A percentile compares a stretch with the other conserved stretches of the same genome.
Conservation (phyloP, 1,140 invertebrate species). For the Dryas iulia region DNA sequence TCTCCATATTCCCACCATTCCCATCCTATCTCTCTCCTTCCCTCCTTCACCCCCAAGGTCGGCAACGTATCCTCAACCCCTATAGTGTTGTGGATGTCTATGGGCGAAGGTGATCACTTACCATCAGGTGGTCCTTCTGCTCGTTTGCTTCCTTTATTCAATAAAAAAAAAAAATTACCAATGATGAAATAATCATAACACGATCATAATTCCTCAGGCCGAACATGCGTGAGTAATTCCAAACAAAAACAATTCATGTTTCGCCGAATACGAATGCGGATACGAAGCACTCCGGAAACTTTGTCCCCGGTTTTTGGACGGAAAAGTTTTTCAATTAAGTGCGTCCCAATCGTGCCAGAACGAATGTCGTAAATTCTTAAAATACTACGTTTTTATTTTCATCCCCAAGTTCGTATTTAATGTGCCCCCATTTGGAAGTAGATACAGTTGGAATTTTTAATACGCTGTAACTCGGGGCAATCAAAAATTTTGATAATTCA, state of each 20-base stretch:
- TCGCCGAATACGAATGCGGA: constrained; percentile 45
- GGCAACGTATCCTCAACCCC: too few species aligned
- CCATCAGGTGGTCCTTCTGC: too few species aligned
- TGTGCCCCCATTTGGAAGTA: constrained; percentile 8
- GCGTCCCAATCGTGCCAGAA: constrained; percentile 22
- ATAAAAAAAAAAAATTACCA: too few species aligned
- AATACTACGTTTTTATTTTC: constrained; percentile 26
- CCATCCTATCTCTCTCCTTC: too few species aligned
- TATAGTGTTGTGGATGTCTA: too few species aligned
- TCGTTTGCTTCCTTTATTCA: too few species aligned
- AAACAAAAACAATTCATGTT: constrained; percentile 58
- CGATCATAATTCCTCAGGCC: constrained; percentile 1
- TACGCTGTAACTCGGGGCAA: constrained; percentile 11
- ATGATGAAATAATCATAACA: neutral
- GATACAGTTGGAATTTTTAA: constrained; percentile 23
- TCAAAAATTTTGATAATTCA: constrained; percentile 22
- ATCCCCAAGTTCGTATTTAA: constrained; percentile 22
- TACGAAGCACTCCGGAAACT: constrained; percentile 24
- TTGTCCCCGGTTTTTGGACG: constrained; percentile 32
- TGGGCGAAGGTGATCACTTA: too few species aligned
- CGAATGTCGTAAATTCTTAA: constrained; percentile 25
- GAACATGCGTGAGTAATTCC: constrained; percentile 20
- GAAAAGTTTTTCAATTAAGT: constrained; percentile 63
- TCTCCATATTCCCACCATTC: too few species aligned
- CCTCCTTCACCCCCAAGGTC: too few species aligned